phyloP scores from a whole-genome alignment of 1,140 invertebrate genomes.

The Papilio xuthus region DNA sequence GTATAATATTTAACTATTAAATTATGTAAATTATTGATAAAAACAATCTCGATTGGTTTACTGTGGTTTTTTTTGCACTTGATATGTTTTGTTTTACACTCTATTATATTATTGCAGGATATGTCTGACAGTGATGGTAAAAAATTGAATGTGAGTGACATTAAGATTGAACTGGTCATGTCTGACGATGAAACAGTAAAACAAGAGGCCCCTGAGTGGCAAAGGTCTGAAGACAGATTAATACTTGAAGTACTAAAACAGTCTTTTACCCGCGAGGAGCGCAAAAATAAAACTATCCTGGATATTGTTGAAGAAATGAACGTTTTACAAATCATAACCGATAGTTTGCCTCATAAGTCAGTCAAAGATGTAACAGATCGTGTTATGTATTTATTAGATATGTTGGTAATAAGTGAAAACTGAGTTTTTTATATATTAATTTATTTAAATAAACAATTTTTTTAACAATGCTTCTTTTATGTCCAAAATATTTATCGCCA shows the following conservation, averaged over 20 bases:
- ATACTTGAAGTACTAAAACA: constrained; percentile 66
- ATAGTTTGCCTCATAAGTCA: constrained; percentile 55
- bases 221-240: constrained; percentile 69
- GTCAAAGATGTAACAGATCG: constrained; percentile 54
- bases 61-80: neutral
- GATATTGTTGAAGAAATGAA: constrained; percentile 65
- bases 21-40: too few species aligned
- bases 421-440: constrained; percentile 20
- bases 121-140: neutral
- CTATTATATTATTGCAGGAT: constrained; percentile 42
- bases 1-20: neutral
- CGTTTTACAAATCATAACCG: constrained; percentile 49
- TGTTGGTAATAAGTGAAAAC: constrained; percentile 49
- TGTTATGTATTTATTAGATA: constrained; percentile 62
- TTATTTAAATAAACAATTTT: neutral
- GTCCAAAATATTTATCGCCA: too few species aligned
- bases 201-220: constrained; percentile 60
- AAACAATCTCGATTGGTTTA: too few species aligned
- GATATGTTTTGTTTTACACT: neutral
- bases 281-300: constrained; percentile 60
- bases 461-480: neutral
- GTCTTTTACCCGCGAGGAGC: constrained; percentile 52
- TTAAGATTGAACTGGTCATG: constrained; percentile 41
- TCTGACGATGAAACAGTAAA: constrained; percentile 57
- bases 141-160: neutral